Evolutionary conservation across 2,888 invertebrate species (phyloP).

Genomic region (Mellilla xanthometata): DNA sequence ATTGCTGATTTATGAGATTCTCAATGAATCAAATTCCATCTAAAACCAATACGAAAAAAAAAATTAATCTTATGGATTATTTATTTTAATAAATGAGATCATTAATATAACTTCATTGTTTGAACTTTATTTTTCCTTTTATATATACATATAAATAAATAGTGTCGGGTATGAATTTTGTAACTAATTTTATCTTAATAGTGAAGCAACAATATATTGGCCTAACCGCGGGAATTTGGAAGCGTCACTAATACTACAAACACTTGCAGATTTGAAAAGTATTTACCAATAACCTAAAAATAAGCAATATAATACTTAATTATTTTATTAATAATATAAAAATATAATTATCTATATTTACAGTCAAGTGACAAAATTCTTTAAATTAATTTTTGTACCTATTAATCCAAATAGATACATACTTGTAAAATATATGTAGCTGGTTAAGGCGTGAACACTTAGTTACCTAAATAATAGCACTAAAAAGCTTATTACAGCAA

Average conservation of each 20-base stretch:
- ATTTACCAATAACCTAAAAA: conserved; percentile 48
- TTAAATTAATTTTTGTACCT: conserved; percentile 53
- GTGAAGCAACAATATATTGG: too few relatives aligned
- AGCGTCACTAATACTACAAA: too few relatives aligned
- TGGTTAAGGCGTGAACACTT: conserved; percentile 54
- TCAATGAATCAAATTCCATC: conserved; percentile 39
- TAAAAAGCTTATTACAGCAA: conserved; percentile 37
- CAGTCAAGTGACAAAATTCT: conserved; percentile 62
- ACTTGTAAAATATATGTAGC: conserved; percentile 30
- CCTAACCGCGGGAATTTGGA: too few relatives aligned
- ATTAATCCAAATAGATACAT: conserved; percentile 40
- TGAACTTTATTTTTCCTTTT: too few relatives aligned
- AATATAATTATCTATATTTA: conserved; percentile 78
- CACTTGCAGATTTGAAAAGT: conserved; percentile 69
- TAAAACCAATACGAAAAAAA: too few relatives aligned
- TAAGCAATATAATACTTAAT: conserved; percentile 61
- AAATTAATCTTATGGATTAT: too few relatives aligned
- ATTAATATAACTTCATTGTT: too few relatives aligned
- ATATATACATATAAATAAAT: too few relatives aligned
- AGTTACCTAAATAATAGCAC: conserved; percentile 40
- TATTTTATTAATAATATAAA: conserved; percentile 71
- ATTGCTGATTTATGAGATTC: conserved; percentile 49
- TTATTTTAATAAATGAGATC: too few relatives aligned
- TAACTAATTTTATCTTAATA: too few relatives aligned
- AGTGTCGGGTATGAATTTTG: too few relatives aligned